A percentile compares a stretch with the other conserved stretches of the same genome.
phyloP scores from a whole-genome alignment of 35 echinoderm and acorn worm species.

The Strongylocentrotus purpuratus region DNA sequence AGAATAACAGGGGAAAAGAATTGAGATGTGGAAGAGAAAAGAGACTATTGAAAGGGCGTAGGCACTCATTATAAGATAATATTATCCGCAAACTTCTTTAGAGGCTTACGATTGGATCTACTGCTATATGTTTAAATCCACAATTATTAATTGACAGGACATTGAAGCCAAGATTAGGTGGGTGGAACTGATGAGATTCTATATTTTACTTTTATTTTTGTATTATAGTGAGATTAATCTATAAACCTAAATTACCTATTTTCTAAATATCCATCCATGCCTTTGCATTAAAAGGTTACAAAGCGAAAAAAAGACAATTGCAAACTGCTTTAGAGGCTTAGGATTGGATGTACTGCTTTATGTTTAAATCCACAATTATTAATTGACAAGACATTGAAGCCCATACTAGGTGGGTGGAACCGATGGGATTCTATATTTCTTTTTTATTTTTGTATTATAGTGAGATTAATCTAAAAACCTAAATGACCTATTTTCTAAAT shows the following conservation, averaged over 20 bases:
- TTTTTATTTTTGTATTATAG: neutral
- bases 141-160: neutral
- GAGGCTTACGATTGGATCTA: neutral
- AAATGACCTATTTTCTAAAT: neutral
- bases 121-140: neutral
- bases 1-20: neutral
- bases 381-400: neutral
- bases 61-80: neutral
- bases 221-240: neutral
- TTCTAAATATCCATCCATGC: neutral
- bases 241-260: neutral
- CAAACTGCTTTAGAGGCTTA: neutral
- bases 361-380: neutral
- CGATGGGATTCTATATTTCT: neutral
- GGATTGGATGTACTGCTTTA: neutral
- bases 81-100: neutral
- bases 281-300: neutral
- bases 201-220: neutral
- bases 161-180: neutral
- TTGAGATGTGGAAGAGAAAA: neutral
- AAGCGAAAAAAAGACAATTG: neutral
- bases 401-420: neutral
- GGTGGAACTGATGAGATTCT: neutral
- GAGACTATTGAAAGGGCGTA: too few relatives aligned
- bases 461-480: neutral